Evolutionary conservation across 2,113 vertebrate genomes (phyloP), one percentile per base, ranked within the genome.

Genomic region (Epinephelus cyanopodus): DNA sequence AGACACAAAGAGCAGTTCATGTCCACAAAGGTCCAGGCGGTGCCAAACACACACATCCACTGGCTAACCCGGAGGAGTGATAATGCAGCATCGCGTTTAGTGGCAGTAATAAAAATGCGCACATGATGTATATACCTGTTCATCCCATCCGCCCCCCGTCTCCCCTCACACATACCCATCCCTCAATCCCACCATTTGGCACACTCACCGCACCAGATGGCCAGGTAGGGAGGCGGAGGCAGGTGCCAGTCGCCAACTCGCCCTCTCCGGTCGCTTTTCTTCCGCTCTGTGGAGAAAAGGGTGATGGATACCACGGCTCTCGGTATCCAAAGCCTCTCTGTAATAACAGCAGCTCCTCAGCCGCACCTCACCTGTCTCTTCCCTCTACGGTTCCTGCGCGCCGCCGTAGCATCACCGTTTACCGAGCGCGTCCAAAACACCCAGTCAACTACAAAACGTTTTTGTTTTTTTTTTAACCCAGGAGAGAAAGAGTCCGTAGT

Each of bases 361-460:
- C 94, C 92, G 92, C 90, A 86, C 90, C 94, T 94, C 94, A 95
- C 94, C 94, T 95, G 94, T 87, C 87, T 94, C 86, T 89, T 88
- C 89, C 81, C 86, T 91, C 87, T 81, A 74, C 77, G 82, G 72
- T 56, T 82, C 86, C 79, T 90, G 91, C 90, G 91, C 86, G 89
- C 83, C 88, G 82, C 88, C 82, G 93, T 84, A 88, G 83, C 92
- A 95, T 94, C 92, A 88, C 91, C 85, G 82, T 86, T 83, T 84
- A 76, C 53, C 47, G 70, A 87, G 78, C 82, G 82, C 82, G 83
- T 90, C 82, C 85, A 86, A 84, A 91, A 89, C 90, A 90, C 89
- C 86, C 79, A 87, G 66, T 76, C 74, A 82, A 90, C 74, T 73
- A 84, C 27, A 63, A 90, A 79, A 80, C 65, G n/a, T 77, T 0